These are phyloP conservation scores for Zaprionus nigranus DNA, from an alignment of 1,140 invertebrate genomes.

Conservation along the genomic window DNA sequence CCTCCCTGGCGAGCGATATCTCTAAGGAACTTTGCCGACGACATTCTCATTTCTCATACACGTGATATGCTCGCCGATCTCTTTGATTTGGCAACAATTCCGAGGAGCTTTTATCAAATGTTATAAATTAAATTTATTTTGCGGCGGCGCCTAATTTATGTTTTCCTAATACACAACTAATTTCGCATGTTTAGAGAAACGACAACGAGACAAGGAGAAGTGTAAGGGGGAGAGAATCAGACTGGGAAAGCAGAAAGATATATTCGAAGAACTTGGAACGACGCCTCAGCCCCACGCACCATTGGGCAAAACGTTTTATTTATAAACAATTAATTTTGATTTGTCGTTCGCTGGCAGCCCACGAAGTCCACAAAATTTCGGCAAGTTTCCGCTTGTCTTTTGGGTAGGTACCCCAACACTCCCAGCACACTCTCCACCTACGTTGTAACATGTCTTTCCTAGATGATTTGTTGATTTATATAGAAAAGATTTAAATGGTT, in stretches of 20 bases:
- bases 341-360: conserved; percentile 65
- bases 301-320: conserved; percentile 82
- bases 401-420: too few relatives aligned
- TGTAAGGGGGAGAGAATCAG: too few relatives aligned
- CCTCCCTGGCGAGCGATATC: conserved; percentile 19
- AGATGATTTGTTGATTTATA: not conserved
- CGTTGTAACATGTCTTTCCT: not conserved
- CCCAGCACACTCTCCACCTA: too few relatives aligned
- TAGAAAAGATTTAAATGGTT: not conserved
- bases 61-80: conserved; percentile 14
- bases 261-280: conserved; percentile 1
- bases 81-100: conserved; percentile 53
- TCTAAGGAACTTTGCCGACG: conserved; percentile 11
- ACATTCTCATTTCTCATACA: conserved; percentile 7
- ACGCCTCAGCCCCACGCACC: conserved; percentile 33
- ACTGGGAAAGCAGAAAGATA: not conserved
- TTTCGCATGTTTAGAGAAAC: conserved; percentile 58
- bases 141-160: conserved; percentile 72
- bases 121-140: conserved; percentile 75
- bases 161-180: conserved; percentile 79
- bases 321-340: conserved; percentile 83
- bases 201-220: conserved; percentile 19
- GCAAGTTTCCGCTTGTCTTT: conserved; percentile 46
- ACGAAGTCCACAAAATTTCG: conserved; percentile 32
- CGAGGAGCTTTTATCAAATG: conserved; percentile 62